These are phyloP conservation scores for Ceratosolen solmsi DNA, from an alignment of 1,140 invertebrate species.

Conservation along the genomic window DNA sequence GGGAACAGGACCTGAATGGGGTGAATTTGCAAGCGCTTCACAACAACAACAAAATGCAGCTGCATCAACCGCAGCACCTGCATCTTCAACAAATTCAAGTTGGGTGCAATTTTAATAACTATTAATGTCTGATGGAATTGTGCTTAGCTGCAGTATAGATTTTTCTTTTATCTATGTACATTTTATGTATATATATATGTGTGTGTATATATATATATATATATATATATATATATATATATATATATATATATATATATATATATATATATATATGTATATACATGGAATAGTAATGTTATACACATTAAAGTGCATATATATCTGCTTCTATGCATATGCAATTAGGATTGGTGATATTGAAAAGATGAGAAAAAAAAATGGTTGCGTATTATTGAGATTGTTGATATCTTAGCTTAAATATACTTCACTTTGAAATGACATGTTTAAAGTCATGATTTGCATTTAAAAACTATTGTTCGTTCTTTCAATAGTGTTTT, in stretches of 20 bases:
- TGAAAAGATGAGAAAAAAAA: conserved; percentile 37
- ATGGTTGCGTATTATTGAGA: conserved; percentile 43
- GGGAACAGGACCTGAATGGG: conserved; percentile 79
- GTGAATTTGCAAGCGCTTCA: conserved; percentile 81
- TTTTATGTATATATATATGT: conserved; percentile 54
- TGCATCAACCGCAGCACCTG: conserved; percentile 67
- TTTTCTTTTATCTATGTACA: conserved; percentile 60
- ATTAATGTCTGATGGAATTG: conserved; percentile 52
- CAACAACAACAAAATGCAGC: conserved; percentile 60
- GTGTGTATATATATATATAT: conserved; percentile 27
- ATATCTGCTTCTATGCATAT: conserved; percentile 41
- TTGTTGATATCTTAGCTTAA: conserved; percentile 42
- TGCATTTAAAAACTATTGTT: conserved; percentile 40
- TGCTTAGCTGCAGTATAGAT: conserved; percentile 58
- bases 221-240: conserved; percentile 34
- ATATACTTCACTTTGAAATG: conserved; percentile 31
- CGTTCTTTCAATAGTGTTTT: conserved; percentile 17
- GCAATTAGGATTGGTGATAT: conserved; percentile 19
- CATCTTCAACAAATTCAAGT: conserved; percentile 75
- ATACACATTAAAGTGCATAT: conserved; percentile 35
- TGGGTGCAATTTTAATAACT: conserved; percentile 83
- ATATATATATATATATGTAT: conserved; percentile 28
- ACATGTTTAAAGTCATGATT: conserved; percentile 29
- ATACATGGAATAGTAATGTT: conserved; percentile 52
- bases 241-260: conserved; percentile 34